Conservation (phyloP, 2,797 vertebrate species). For the Saxicola maurus region DNA sequence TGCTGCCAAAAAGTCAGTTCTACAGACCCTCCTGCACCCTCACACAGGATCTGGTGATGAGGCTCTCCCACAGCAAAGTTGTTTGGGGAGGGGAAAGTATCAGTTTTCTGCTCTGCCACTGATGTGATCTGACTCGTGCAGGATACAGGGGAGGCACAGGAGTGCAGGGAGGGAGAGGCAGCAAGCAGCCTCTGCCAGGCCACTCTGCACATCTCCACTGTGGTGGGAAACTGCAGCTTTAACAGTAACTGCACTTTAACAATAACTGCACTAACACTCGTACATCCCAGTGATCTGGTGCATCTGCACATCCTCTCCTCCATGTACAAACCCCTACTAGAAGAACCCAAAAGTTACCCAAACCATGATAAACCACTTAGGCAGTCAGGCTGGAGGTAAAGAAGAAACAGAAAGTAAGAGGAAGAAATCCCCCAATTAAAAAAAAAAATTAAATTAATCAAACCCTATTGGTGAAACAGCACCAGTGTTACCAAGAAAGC, state of each 20-base stretch:
- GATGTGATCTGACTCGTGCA: background rate
- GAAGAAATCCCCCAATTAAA: background rate
- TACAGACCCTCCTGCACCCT: background rate
- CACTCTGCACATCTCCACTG: background rate
- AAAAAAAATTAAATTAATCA: background rate
- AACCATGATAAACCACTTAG: background rate
- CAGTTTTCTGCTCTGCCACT: background rate
- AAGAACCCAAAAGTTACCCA: background rate
- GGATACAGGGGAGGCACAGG: rapidly evolving
- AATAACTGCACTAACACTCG: background rate
- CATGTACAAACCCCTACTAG: background rate
- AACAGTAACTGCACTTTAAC: background rate
- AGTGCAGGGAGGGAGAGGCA: background rate
- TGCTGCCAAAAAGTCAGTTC: background rate
- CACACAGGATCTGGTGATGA: background rate
- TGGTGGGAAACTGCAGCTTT: background rate
- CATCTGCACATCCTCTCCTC: background rate
- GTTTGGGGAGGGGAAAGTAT: background rate
- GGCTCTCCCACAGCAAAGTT: background rate
- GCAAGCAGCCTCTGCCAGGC: background rate
- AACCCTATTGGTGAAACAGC: background rate
- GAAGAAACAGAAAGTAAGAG: background rate
- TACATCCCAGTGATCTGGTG: background rate
- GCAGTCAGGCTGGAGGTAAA: background rate
- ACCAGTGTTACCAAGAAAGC: background rate